Evolutionary conservation across 2,113 vertebrate species (phyloP), one percentile per base, ranked within the genome.

Genomic region (Furnarius figulus): DNA sequence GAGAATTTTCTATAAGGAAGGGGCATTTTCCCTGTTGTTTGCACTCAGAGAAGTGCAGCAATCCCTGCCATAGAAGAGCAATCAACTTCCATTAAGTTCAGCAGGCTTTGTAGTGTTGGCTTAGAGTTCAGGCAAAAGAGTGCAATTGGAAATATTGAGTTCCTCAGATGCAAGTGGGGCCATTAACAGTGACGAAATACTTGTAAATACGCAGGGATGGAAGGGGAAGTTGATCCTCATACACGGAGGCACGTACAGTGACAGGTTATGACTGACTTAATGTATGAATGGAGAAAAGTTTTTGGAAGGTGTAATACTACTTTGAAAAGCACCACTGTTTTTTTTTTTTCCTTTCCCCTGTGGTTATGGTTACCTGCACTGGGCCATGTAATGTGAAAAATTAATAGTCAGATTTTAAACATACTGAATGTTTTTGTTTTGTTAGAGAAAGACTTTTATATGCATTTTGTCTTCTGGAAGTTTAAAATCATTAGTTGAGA

Each of bases 21-120:
- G 52, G 10, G 23, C 12, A 0, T 72, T 77, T 53, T 14, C 14
- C 18, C 37, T 70, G 0, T 44, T 86, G 25, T 27, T 89, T 65
- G 31, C 24, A 25, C 40, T 78, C 2, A 52, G 44, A 68, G 31
- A 53, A 44, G 27, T 79, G 22, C 22, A 56, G 53, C 47, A 85
- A 7, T 52, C 53, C 20, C 25, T 71, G 50, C 31, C 0, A 0
- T 44, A 33, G 56, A 52, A 58, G 52, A 67, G 27, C 0, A 4
- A 6, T 33, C 35, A 30, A 2, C 30, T 73, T 76, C 39, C 10
- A 2, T 19, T 12, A 31, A 55, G 14, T 70, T 74, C n/a, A 75
- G 30, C 12, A 47, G 19, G 31, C 40, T 74, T 80, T 84, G 10
- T n/a, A 40, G 18, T 12, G 23, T 14, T 89, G 78, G 17, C 39